Evolutionary conservation across 2,113 vertebrate species (phyloP).

Genomic region (Dasyornis broadbenti): DNA sequence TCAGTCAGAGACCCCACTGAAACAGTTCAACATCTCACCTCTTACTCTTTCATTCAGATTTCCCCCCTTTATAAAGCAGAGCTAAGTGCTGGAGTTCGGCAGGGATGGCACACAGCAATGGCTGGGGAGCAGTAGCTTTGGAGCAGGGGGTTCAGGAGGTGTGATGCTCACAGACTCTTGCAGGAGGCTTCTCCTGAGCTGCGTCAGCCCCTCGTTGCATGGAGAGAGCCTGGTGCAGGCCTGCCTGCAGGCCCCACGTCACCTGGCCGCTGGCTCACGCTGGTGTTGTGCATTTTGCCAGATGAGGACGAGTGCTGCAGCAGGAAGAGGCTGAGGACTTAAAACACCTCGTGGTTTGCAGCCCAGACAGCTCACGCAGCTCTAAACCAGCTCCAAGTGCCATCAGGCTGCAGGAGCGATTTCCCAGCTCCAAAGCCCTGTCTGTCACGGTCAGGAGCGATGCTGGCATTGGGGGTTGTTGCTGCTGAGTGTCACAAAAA

Average conservation of each 20-base stretch:
- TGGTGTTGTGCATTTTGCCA: neutral
- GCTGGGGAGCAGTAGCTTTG: neutral
- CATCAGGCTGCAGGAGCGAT: neutral
- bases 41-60: neutral
- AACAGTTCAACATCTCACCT: neutral
- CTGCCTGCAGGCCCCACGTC: neutral
- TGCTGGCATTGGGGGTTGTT: neutral
- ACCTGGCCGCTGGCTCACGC: neutral
- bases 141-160: neutral
- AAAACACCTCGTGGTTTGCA: neutral
- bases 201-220: accelerated
- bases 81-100: neutral
- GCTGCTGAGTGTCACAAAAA: neutral
- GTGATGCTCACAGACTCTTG: accelerated
- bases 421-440: neutral
- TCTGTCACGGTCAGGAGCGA: neutral
- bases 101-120: accelerated
- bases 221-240: neutral
- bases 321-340: neutral
- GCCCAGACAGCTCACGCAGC: accelerated
- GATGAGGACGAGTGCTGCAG: accelerated
- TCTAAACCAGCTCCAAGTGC: neutral
- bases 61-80: neutral
- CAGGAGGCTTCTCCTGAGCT: neutral
- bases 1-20: neutral